Base-by-base conservation (phyloP, 2,888 invertebrate genomes). In the Ecdyonurus torrentis region DNA sequence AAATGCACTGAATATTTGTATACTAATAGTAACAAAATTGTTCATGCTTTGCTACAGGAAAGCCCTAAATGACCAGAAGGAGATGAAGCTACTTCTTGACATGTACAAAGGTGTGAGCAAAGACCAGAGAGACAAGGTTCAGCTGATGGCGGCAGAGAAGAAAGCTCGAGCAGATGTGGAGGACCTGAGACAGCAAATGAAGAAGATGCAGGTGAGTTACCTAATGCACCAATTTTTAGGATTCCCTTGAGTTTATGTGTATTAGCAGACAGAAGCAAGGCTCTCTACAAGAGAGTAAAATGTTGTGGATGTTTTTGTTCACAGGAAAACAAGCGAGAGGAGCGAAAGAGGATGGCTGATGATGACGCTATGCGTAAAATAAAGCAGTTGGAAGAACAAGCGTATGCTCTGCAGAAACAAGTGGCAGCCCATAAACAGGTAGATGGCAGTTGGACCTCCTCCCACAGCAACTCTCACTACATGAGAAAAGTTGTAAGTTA, bases 31-130 rank as follows among this genome's bases (percentile, higher is more conserved):
- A n/a, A n/a, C n/a, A n/a, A n/a, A n/a, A n/a, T n/a, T n/a, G n/a
- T n/a, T n/a, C n/a, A n/a, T n/a, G n/a, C n/a, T n/a, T n/a, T n/a
- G n/a, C n/a, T 73, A 58, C 71, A 93, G 89, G 76, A 96, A 93
- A 79, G 90, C 92, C 15, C 81, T 90, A 59, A 93, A 91, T 72
- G 93, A 92, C 72, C 92, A 94, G 75, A 92, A 93, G 70, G 97
- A 97, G 74, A 83, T 96, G 84, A 96, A 96, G 73, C 77, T 97
- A 0, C 75, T 97, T 15, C 78, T 96, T 66, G 96, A 97, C 74
- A 95, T 95, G 92, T 95, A 96, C 78, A 97, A 96, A 77, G 91
- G 93, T n/a, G 91, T 91, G 7, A 89, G 93, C 64, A 97, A 96
- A 74, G 97, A 97, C 72, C 93, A 94, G 73, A 80, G 96, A 2